Evolutionary conservation across 1,140 invertebrate species (phyloP), one percentile per base, ranked within the genome.

Genomic region (Cydia splendana): DNA sequence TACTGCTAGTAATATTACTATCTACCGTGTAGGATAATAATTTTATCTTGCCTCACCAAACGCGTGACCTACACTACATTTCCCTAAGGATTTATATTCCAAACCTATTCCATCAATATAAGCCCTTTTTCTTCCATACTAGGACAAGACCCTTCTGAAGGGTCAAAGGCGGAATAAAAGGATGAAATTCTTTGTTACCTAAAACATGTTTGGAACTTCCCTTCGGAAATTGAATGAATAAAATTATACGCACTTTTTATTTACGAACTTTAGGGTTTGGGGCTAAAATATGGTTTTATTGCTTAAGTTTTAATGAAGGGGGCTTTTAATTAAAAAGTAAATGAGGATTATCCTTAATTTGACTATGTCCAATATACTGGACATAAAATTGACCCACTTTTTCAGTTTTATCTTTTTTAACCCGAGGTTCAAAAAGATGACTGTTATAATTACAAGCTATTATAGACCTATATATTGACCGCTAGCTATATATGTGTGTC

Each of bases 241-340:
- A 71, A 71, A 71, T 71, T 71, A 18, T 38, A 71, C 38, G 67
- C 30, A 71, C 15, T 71, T 71, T 69, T 71, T 71, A 71, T 42
- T 34, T 69, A 30, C 34, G n/a, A n/a, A 71, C 5, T 71, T 38
- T 18, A 30, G 67, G 67, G 34, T 71, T 45, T 45, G 7, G 34
- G 67, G 15, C n/a, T 71, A 38, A 71, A 71, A 34, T 71, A 42
- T 71, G n/a, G 30, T 18, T 71, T 71, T 20, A 71, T 71, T 18
- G n/a, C 10, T 15, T 4, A 38, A 71, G 34, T 62, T 62, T 24
- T 24, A 24, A 62, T n/a, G n/a, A 53, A 18, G 15, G 51, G 6
- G 4, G 0, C 4, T 53, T 53, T 18, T 53, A 53, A 53, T 53
- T 53, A n/a, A 53, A 53, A n/a, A 18, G 4, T 13, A 48, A 15